phyloP scores from a whole-genome alignment of 2,113 vertebrate genomes.

The Mungos mungo region DNA sequence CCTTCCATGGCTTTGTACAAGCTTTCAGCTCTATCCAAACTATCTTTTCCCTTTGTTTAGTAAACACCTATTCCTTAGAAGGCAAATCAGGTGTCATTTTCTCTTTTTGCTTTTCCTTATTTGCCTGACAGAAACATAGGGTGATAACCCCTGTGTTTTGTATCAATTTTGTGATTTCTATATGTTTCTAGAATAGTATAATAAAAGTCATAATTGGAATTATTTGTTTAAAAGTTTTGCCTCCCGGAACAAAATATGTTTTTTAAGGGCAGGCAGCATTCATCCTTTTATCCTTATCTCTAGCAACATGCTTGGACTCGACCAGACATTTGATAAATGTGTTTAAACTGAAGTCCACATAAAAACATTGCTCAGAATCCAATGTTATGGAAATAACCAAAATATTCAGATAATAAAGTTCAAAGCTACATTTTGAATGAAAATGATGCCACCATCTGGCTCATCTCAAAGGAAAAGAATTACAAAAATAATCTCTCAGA shows the following conservation, averaged over 20 bases:
- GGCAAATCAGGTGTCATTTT: background rate
- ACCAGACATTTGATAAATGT: background rate
- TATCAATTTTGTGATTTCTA: background rate
- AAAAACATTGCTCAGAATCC: background rate
- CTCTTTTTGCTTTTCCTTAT: background rate
- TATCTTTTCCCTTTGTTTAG: background rate
- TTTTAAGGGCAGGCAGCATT: background rate
- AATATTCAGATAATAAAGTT: constrained; percentile 60
- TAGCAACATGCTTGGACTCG: background rate
- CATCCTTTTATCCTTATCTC: background rate
- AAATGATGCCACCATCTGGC: constrained; percentile 55
- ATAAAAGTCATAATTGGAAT: background rate
- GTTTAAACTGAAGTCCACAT: background rate
- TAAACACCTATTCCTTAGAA: background rate
- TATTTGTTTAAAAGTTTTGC: background rate
- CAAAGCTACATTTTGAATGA: constrained; percentile 55
- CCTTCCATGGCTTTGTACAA: background rate
- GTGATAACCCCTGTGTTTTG: background rate
- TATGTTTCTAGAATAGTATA: background rate
- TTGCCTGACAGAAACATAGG: background rate
- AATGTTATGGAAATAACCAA: constrained; percentile 32
- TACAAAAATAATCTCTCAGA: constrained; percentile 4
- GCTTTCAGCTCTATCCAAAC: background rate
- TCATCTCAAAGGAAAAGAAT: constrained; percentile 45
- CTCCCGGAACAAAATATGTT: background rate